Evolutionary conservation across 2,113 vertebrate species (phyloP).

Genomic region (Pholis gunnellus): DNA sequence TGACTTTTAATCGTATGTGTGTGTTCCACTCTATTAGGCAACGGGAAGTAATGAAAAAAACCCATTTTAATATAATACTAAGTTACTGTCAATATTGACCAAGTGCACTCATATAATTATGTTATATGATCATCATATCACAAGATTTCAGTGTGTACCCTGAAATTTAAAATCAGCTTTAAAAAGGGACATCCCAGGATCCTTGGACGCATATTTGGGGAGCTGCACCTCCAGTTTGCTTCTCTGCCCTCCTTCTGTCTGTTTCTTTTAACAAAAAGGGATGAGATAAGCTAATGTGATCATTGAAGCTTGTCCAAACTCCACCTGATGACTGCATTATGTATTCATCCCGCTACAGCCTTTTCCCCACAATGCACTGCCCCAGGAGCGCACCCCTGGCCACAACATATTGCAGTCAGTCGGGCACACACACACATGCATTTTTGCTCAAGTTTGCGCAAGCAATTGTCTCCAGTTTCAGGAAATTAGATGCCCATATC

Average conservation of each 20-base stretch:
- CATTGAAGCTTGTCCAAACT: slow-evolving; percentile 29
- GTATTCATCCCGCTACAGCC: slow-evolving; percentile 18
- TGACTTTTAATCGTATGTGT: slow-evolving; percentile 2
- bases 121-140: not conserved
- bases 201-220: not conserved
- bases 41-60: not conserved
- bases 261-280: slow-evolving; percentile 26
- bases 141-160: not conserved
- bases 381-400: slow-evolving; percentile 14
- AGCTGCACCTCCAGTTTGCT: slow-evolving; percentile 10
- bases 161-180: not conserved
- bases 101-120: not conserved
- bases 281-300: slow-evolving; percentile 24
- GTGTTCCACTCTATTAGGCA: not conserved
- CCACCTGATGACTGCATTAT: slow-evolving; percentile 28
- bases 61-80: not conserved
- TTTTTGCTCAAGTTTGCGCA: not conserved
- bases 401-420: not conserved
- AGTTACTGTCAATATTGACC: not conserved
- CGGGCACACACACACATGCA: fast-evolving
- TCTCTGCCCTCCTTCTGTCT: not conserved
- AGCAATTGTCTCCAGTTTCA: not conserved
- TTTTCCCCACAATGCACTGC: slow-evolving; percentile 12
- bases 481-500: slow-evolving; percentile 52
- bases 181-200: not conserved